Conservation (phyloP, 1,140 invertebrate species). For the Lepidurus couesii region DNA sequence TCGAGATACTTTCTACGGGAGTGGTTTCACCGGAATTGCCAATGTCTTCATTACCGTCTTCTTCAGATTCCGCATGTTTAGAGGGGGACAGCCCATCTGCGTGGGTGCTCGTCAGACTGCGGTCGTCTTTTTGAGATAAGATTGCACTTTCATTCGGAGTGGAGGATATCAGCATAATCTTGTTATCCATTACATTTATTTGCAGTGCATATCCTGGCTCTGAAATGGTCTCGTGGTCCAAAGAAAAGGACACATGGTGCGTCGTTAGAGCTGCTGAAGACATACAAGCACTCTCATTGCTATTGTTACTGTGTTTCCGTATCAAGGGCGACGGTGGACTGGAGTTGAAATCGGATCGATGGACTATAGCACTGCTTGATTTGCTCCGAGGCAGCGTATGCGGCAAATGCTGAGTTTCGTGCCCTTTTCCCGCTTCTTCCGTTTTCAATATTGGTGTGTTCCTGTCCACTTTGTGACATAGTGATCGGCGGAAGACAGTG, state of each 20-base stretch:
- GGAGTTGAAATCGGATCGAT: not conserved
- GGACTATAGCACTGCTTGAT: not conserved
- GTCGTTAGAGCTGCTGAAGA: not conserved
- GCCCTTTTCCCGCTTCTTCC: not conserved
- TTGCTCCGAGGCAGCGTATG: not conserved
- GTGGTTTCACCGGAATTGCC: constrained; percentile 31
- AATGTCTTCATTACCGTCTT: constrained; percentile 41
- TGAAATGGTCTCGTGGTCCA: not conserved
- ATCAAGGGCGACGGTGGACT: not conserved
- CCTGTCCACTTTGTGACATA: not conserved
- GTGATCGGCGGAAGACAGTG: not conserved
- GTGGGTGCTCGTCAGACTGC: constrained; percentile 2
- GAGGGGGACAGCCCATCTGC: not conserved
- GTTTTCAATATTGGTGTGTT: not conserved
- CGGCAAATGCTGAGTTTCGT: not conserved
- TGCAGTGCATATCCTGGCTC: not conserved
- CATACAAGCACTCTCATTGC: not conserved
- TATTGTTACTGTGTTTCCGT: not conserved
- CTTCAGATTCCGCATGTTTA: not conserved
- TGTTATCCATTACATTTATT: constrained; percentile 1
- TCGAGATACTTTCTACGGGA: constrained; percentile 13
- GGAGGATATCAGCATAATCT: not conserved
- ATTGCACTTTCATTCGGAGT: constrained; percentile 36
- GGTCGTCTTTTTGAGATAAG: constrained; percentile 1
- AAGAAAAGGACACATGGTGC: not conserved